A percentile compares a stretch with the other conserved stretches of the same genome.
Conservation (phyloP, 2,113 vertebrate genomes). For the Donacobius atricapilla region DNA sequence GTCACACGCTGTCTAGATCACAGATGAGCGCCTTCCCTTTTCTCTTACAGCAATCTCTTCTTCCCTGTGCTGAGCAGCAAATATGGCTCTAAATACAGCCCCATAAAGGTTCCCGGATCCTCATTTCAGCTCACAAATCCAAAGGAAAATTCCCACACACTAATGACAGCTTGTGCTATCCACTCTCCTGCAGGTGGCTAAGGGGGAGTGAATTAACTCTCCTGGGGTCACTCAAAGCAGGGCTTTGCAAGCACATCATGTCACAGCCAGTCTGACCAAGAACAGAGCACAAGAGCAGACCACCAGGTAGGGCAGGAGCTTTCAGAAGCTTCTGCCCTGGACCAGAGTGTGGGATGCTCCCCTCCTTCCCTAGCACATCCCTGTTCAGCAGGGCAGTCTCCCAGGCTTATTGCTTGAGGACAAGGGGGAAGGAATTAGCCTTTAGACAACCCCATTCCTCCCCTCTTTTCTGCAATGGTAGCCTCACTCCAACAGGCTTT, state of each 20-base stretch:
- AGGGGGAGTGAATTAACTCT: background rate
- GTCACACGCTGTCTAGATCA: background rate
- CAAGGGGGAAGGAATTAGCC: background rate
- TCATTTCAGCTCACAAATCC: background rate
- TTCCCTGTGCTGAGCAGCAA: slow-evolving; percentile 15
- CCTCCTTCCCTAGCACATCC: background rate
- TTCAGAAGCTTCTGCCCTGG: background rate
- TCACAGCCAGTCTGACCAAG: background rate
- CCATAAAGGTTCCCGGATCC: background rate
- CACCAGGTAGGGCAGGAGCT: background rate
- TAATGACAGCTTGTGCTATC: background rate
- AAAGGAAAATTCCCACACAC: background rate
- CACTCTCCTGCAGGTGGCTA: background rate
- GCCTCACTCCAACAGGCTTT: background rate
- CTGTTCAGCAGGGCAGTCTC: background rate
- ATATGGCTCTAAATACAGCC: background rate
- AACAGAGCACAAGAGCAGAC: background rate
- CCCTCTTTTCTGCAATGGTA: background rate
- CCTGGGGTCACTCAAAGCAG: background rate
- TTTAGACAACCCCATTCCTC: background rate
- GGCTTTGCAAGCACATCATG: background rate
- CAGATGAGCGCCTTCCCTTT: background rate
- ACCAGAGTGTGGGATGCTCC: background rate
- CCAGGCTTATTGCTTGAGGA: background rate
- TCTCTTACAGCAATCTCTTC: background rate